Evolutionary conservation across 2,797 vertebrate species (phyloP), one percentile per base, ranked within the genome.

Genomic region (Pagetopsis macropterus): DNA sequence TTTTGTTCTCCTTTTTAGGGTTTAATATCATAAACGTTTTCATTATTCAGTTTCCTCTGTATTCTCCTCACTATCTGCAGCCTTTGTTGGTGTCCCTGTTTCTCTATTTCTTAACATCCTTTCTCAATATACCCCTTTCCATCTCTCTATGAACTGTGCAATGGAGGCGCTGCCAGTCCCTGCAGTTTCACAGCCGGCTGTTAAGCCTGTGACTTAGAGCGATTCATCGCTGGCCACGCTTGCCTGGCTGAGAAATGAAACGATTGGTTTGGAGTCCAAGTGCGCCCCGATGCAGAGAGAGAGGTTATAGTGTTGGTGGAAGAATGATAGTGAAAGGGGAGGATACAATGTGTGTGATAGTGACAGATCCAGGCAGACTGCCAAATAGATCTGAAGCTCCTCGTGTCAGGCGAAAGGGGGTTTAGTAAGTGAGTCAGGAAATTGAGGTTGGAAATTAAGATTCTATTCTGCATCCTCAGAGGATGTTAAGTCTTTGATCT

Each of bases 171-270:
- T 77, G 67, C 13, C 55, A 21, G 70, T 66, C 71, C n/a, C 50
- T 5, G 44, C 81, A 72, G 73, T 1, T 66, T 80, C 70, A 49
- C 82, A 81, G 73, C 72, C 62, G 76, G 75, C 72, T 13, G 76
- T 65, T 85, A 72, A 78, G 73, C 61, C 59, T 27, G 27, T 63
- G 68, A 72, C 85, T 87, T 83, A 83, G 43, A 72, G 44, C 72
- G 76, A 84, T 76, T 81, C 11, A 16, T 72, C 15, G 17, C 60
- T 43, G 31, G 76, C 70, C 37, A 23, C 3, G 55, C 59, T 70
- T 0, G 19, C 40, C 74, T 58, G 81, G 73, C 70, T 49, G 78
- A 72, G 74, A 65, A 55, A 81, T 50, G 59, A 46, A 31, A 33
- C 17, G 70, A 75, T 63, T 71, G 83, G 61, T 59, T 79, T 55